Evolutionary conservation across 2,113 vertebrate species (phyloP), one percentile per base, ranked within the genome.

Genomic region (Indicator indicator): DNA sequence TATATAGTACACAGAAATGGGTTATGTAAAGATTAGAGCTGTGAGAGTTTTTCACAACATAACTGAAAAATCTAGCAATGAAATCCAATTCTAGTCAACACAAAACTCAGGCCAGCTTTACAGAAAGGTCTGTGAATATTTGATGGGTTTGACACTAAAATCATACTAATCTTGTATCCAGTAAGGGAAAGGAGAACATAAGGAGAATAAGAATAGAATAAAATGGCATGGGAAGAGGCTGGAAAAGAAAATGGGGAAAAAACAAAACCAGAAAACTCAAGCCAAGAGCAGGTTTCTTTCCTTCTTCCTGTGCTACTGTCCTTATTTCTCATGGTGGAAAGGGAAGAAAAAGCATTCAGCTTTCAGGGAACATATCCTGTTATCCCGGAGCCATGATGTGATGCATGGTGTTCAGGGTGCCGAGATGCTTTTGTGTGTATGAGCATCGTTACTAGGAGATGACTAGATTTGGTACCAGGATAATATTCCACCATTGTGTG

Each of bases 401-500:
- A 74, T 12, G 63, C 38, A 56, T 50, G 48, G 73, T 82, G 84
- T 44, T 79, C 76, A 55, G 52, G 69, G 59, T 89, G 67, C 76
- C 74, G 70, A 56, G 50, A 87, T 76, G 76, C 74, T 87, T 93
- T 81, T 94, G 44, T 67, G 75, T 14, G 38, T 56, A 75, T 12
- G 23, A 74, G 76, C 62, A 84, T 56, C 2, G 21, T 94, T 91
- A 90, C 69, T 83, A 80, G 69, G 83, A 92, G 82, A 91, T 96
- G 52, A 73, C 91, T 94, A 74, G 94, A 96, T 97, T 91, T 94
- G 93, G 68, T 89, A 90, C 30, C 20, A 36, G 95, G 92, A 87
- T 97, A 97, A 95, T 96, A 94, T 95, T 96, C 94, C 96, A 96
- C 83, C 90, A 97, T 96, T 89, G 93, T 95, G 96, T 96, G 95